Conservation (phyloP, 1,140 invertebrate species). For the Neelides sp. region DNA sequence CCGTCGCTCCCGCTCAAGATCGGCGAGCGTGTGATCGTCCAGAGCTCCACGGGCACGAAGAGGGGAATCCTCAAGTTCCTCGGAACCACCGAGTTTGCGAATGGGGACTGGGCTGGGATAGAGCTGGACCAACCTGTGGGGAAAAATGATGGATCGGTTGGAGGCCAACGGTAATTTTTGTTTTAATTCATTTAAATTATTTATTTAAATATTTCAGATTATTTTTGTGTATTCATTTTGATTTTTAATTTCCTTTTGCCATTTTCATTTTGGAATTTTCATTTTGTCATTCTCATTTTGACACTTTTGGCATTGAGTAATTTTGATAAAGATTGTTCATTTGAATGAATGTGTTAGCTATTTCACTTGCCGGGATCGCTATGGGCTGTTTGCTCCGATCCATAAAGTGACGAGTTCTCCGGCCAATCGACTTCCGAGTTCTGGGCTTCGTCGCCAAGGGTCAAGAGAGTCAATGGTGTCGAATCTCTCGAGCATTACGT, state of each 20-base stretch:
- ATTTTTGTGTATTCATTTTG: too few species aligned
- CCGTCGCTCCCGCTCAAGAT: slow-evolving; percentile 10
- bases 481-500: slow-evolving; percentile 44
- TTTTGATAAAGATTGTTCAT: too few species aligned
- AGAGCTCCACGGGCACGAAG: slow-evolving; percentile 72
- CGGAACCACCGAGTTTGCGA: slow-evolving; percentile 70
- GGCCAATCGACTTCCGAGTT: slow-evolving; percentile 49
- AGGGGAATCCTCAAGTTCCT: slow-evolving; percentile 57
- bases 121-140: slow-evolving; percentile 85
- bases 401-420: slow-evolving; percentile 73
- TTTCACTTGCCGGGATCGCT: slow-evolving; percentile 78
- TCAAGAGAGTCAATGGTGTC: slow-evolving; percentile 77
- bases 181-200: slow-evolving; percentile 1
- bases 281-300: too few species aligned
- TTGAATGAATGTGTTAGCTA: too few species aligned
- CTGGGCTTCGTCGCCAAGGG: slow-evolving; percentile 52
- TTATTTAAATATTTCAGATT: neutral
- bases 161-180: slow-evolving; percentile 40
- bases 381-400: slow-evolving; percentile 82
- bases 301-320: too few species aligned
- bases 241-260: too few species aligned
- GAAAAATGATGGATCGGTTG: slow-evolving; percentile 91
- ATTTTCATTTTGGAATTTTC: too few species aligned
- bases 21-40: slow-evolving; percentile 83
- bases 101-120: slow-evolving; percentile 76